Evolutionary conservation across 2,888 invertebrate genomes (phyloP).

Genomic region (Spilarctia lutea): DNA sequence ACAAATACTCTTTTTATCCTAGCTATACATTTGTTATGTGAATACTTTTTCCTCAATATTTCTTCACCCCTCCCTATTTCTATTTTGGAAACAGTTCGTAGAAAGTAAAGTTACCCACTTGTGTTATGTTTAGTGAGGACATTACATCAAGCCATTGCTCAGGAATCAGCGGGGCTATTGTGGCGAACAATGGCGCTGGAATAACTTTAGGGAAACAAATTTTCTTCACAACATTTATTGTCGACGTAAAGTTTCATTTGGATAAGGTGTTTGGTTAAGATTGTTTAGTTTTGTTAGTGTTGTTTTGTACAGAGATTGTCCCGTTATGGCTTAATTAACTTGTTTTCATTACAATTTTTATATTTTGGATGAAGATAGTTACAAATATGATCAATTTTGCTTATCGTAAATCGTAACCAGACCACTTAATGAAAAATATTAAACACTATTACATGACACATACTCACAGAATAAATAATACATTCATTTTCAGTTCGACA

Average conservation of each 20-base stretch:
- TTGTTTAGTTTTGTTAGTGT: background rate
- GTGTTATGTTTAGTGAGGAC: constrained; percentile 39
- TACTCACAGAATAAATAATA: background rate
- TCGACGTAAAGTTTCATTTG: constrained; percentile 22
- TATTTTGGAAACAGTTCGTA: constrained; percentile 34
- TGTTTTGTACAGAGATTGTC: background rate
- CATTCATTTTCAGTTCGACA: background rate
- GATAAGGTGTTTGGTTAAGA: constrained; percentile 3
- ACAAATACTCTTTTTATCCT: background rate
- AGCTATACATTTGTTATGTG: constrained; percentile 2
- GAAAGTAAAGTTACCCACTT: constrained; percentile 43
- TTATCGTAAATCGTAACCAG: background rate
- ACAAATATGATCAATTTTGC: background rate
- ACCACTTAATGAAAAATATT: background rate
- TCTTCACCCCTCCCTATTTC: constrained; percentile 25
- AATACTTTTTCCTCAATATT: constrained; percentile 40
- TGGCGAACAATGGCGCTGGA: constrained; percentile 76
- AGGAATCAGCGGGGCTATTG: constrained; percentile 78
- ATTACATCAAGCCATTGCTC: constrained; percentile 61
- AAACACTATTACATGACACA: background rate
- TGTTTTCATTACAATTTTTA: background rate
- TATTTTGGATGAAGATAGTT: background rate
- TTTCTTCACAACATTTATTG: constrained; percentile 76
- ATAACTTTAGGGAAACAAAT: constrained; percentile 76
- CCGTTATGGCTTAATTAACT: background rate